Conservation (phyloP, 92 coral and sea anemone species). For the Pocillopora meandrina region DNA sequence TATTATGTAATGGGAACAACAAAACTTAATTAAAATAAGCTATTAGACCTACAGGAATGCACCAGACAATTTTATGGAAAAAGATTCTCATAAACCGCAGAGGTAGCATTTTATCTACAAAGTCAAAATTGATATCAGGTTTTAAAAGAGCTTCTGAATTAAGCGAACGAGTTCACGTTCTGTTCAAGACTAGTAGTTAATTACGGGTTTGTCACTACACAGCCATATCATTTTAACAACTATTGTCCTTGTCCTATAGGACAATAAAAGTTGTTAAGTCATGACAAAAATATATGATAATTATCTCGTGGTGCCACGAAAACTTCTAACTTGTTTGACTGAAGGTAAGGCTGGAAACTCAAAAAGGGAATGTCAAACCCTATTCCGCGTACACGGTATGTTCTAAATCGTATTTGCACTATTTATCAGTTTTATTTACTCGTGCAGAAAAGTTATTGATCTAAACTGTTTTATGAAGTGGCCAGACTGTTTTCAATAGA, state of each 20-base stretch:
- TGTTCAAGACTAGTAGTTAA: not conserved
- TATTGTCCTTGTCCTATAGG: conserved; percentile 16
- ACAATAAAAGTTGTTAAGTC: conserved; percentile 35
- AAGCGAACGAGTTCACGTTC: not conserved
- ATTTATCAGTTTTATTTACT: conserved; percentile 2
- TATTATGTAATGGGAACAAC: conserved; percentile 4
- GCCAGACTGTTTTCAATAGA: conserved; percentile 4
- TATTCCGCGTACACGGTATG: not conserved
- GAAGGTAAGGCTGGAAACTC: not conserved
- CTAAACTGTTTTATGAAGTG: conserved; percentile 18
- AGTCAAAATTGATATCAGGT: not conserved
- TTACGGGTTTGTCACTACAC: conserved; percentile 33
- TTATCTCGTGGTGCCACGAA: conserved; percentile 5
- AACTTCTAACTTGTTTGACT: not conserved
- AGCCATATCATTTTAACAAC: conserved; percentile 18
- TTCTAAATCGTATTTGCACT: not conserved
- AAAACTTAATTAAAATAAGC: conserved; percentile 25
- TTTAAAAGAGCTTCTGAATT: not conserved
- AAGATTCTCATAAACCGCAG: not conserved
- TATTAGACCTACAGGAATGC: not conserved
- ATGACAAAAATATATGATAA: conserved; percentile 28
- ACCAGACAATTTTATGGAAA: no score
- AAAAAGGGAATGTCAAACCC: not conserved
- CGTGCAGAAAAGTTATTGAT: not conserved
- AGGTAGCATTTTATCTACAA: not conserved